Evolutionary conservation across 1,140 invertebrate species (phyloP), one percentile per base, ranked within the genome.

Genomic region (Drosophila cardini): DNA sequence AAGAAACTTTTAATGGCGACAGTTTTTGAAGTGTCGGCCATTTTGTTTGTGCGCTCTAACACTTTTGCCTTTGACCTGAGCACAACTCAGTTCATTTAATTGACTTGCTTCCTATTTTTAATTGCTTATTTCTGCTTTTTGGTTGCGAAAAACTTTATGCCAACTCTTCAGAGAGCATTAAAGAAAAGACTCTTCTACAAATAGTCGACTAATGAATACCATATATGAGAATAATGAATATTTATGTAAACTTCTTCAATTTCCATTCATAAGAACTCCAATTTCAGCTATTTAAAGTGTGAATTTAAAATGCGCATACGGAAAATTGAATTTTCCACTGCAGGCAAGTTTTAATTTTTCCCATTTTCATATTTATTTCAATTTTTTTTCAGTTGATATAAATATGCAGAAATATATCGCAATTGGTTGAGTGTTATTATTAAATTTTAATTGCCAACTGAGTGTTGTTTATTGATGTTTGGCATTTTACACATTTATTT

Each of bases 381-480:
- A 10, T 45, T 53, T 55, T 21, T 26, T 32, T 10, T 7, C 8
- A 13, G 6, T 5, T 4, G 30, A 10, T 16, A 68, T 43, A 52
- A 32, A 48, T 45, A 48, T 53, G 2, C 9, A 16, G n/a, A 52
- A 60, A 50, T 61, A 48, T 43, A 61, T 61, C 11, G 7, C n/a
- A 5, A 64, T 64, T 65, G 15, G 16, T 26, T 15, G 40, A 57
- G 32, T 40, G 10, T 45, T 46, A 21, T 75, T 64, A 78, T 78
- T 75, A 71, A 75, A 75, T 64, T 71, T 75, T 78, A 75, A 78
- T 78, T 78, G 72, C 65, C 55, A 64, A 63, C 70, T 61, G 72
- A 78, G 55, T 61, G 55, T 45, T 70, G 46, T 74, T 77, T 77
- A 75, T 75, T 75, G 72, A 75, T 71, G 61, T 71, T 60, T 78